Evolutionary conservation across 2,113 vertebrate genomes (phyloP), one percentile per base, ranked within the genome.

Genomic region (Ovibos moschatus): DNA sequence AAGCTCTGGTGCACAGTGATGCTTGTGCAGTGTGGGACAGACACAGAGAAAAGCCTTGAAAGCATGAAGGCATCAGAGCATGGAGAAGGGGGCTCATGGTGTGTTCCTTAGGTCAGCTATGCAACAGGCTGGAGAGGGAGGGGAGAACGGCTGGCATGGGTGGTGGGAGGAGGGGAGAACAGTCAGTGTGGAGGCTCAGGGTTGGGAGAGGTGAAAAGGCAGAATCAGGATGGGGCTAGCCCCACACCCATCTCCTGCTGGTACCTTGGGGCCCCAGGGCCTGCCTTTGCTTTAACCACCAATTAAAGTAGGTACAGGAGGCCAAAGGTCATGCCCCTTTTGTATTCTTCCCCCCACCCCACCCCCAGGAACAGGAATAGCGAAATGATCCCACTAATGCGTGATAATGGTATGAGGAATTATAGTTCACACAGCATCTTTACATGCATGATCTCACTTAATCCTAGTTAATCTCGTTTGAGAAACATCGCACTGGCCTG

Each of bases 371-470:
- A 94, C 36, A 74, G 81, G 93, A 93, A 74, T 83, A 88, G 82
- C 36, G 50, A 91, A 96, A 93, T n/a, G 62, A 94, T 11, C 71
- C 53, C 81, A 86, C 58, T 92, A 90, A 71, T 11, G 67, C 7
- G 1, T 84, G 76, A 40, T 89, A 71, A 93, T 89, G 71, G 88
- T 16, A 67, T 95, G 55, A 94, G 95, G 93, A 94, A 87, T 91
- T 94, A 93, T 83, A 87, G 94, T 76, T 81, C 95, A 96, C 94
- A 82, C 60, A 83, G 76, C 88, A 57, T 96, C 85, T 96, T 92
- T 86, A 88, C 78, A 78, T 33, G 91, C 88, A 86, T 51, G 55
- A 21, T 83, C 82, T 97, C 89, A 90, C 84, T 84, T 97, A 93
- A 97, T 97, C 95, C 91, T 45, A 82, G 23, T 88, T 93, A 96